Evolutionary conservation across 2,888 invertebrate species (phyloP), one percentile per base, ranked within the genome.

Genomic region (Nomada ruficornis): DNA sequence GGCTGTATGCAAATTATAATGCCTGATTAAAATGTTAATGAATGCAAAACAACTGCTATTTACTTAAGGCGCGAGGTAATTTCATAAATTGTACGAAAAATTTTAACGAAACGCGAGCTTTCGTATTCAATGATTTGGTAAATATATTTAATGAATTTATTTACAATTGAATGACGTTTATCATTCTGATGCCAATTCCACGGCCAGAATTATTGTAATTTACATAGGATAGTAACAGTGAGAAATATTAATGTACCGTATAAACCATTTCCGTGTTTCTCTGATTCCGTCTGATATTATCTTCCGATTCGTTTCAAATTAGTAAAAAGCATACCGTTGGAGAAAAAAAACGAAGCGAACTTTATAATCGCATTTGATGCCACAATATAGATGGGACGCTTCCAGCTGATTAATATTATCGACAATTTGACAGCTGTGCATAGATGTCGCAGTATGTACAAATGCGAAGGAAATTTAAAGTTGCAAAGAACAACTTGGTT

Each of bases 1-100:
- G 96, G 95, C 96, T 96, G 89, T 23, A 50, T 50, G 60, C 18
- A 36, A 26, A 29, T 29, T 60, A 29, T 15, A 29, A 57, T 57
- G 11, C 2, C 23, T 57, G 2, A 23, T 11, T 57, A 11, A 26
- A 57, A 57, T 20, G 26, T 57, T 20, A 3, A 26, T 13, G 20
- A 23, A 20, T 47, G 47, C 47, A 47, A 50, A 20, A 9, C 54
- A 54, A 20, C n/a, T 10, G 9, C 9, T 54, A 54, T n/a, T 54
- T n/a, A 54, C n/a, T 18, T 68, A 11, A 50, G 1, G 44, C 26
- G 54, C 54, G 13, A 70, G 55, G 18, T 4, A 44, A n/a, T 4
- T 10, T 26, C 18, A 18, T 57, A 50, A 52, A 47, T 29, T 10
- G 15, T 13, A 23, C 11, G 23, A 26, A 15, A 36, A 63, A 47